Evolutionary conservation across 2,888 invertebrate genomes (phyloP).

Genomic region (Sarcophaga carnaria): DNA sequence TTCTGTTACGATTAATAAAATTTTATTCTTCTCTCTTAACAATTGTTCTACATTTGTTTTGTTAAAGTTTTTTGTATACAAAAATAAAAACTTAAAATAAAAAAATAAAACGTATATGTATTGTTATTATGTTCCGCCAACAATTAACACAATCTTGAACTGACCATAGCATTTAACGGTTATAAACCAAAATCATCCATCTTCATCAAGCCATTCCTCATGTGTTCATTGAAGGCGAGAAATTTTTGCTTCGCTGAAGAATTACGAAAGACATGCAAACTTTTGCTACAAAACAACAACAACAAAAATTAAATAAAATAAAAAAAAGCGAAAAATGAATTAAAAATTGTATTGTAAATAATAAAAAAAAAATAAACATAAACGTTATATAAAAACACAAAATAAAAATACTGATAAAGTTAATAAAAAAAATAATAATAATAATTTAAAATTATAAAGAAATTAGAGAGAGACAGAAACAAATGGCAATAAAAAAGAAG

Average conservation of each 20-base stretch:
- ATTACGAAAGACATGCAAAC: slow-evolving; percentile 61
- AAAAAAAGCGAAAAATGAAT: background rate
- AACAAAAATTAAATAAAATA: background rate
- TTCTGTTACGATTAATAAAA: background rate
- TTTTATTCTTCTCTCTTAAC: background rate
- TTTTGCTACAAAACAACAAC: background rate
- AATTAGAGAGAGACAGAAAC: background rate
- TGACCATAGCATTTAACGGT: slow-evolving; percentile 68
- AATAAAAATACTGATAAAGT: background rate
- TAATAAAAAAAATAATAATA: no score
- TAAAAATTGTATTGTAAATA: slow-evolving; percentile 19
- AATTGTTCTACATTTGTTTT: slow-evolving; percentile 34
- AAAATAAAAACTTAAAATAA: background rate
- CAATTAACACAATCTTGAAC: slow-evolving; percentile 65
- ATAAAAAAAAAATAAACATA: background rate
- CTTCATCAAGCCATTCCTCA: slow-evolving; percentile 38
- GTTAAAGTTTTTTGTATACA: background rate
- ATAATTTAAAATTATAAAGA: background rate
- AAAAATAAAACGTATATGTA: background rate
- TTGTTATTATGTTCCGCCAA: slow-evolving; percentile 54
- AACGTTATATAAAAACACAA: slow-evolving; percentile 25
- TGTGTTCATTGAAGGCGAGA: slow-evolving; percentile 19
- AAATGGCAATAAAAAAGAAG: no score
- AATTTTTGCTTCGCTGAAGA: slow-evolving; percentile 49
- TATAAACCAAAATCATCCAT: slow-evolving; percentile 42